These are phyloP conservation scores for Hiodon alosoides DNA, from an alignment of 2,113 vertebrate species.

Conservation along the genomic window DNA sequence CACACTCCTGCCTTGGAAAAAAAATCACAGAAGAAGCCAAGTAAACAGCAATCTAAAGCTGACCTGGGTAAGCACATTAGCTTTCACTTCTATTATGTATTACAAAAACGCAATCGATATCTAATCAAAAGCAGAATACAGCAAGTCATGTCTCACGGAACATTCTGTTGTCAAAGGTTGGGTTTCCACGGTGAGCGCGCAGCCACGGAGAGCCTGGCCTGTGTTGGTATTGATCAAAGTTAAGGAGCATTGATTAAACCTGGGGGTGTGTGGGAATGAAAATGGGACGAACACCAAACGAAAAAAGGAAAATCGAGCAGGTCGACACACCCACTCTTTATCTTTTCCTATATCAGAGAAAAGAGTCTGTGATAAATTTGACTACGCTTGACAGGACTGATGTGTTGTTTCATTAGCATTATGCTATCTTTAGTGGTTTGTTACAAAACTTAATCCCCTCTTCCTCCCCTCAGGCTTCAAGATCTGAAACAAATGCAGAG, in stretches of 20 bases:
- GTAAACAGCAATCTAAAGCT: slow-evolving; percentile 58
- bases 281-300: not conserved
- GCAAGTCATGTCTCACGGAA: slow-evolving; percentile 57
- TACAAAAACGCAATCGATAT: slow-evolving; percentile 75
- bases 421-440: too few species aligned
- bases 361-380: too few species aligned
- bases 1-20: slow-evolving; percentile 46
- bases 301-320: not conserved
- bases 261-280: slow-evolving; percentile 42
- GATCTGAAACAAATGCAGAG: too few species aligned
- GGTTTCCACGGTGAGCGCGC: slow-evolving; percentile 61
- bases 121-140: slow-evolving; percentile 67
- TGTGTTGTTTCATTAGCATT: too few species aligned
- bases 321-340: not conserved
- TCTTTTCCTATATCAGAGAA: not conserved
- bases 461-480: too few species aligned
- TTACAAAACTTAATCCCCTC: too few species aligned
- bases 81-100: slow-evolving; percentile 70
- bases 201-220: slow-evolving; percentile 55
- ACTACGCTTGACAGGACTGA: too few species aligned
- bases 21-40: slow-evolving; percentile 59
- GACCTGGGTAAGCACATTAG: slow-evolving; percentile 57
- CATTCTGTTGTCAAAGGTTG: slow-evolving; percentile 66
- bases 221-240: slow-evolving; percentile 62
- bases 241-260: slow-evolving; percentile 61